These are phyloP conservation scores for Rhinatrema bivittatum DNA, from an alignment of 2,797 vertebrate genomes.

Conservation along the genomic window DNA sequence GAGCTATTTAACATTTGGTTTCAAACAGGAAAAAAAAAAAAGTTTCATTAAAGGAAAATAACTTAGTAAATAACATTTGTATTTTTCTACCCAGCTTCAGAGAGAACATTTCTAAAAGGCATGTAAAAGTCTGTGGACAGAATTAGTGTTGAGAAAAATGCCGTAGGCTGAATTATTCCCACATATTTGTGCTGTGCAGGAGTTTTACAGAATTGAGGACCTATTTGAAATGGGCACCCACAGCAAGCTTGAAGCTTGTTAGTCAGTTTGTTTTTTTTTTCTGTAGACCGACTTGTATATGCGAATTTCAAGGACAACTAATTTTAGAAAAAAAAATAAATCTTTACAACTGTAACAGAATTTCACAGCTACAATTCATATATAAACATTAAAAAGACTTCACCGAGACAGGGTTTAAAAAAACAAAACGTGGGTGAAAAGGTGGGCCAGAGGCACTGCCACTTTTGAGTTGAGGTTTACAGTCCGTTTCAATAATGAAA, in stretches of 20 bases:
- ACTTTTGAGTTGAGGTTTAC: constrained; percentile 81
- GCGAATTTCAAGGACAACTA: constrained; percentile 65
- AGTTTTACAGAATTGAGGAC: too few species aligned
- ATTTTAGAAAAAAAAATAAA: constrained; percentile 74
- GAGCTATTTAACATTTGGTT: constrained; percentile 72
- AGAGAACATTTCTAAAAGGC: constrained; percentile 64
- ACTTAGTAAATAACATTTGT: constrained; percentile 75
- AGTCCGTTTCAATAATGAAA: constrained; percentile 71
- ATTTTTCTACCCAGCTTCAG: constrained; percentile 62
- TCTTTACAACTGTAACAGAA: constrained; percentile 91
- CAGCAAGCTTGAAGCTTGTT: constrained; percentile 49
- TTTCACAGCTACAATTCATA: constrained; percentile 91
- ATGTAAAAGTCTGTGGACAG: constrained; percentile 58
- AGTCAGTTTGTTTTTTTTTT: constrained; percentile 65
- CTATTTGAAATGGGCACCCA: constrained; percentile 53
- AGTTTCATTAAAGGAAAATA: constrained; percentile 65
- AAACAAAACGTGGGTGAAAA: constrained; percentile 60
- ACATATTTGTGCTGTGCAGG: too few species aligned
- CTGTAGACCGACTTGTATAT: constrained; percentile 51
- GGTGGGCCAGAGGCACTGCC: constrained; percentile 87
- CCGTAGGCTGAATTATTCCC: too few species aligned
- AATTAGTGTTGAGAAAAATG: constrained; percentile 73
- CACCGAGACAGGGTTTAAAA: constrained; percentile 74
- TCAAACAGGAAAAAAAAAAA: constrained; percentile 57
- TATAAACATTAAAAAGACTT: constrained; percentile 81